Percentiles rank a stretch among this genome's conserved stretches.
Evolutionary conservation across 2,888 invertebrate species (phyloP).

Genomic region (Eulithis testata): DNA sequence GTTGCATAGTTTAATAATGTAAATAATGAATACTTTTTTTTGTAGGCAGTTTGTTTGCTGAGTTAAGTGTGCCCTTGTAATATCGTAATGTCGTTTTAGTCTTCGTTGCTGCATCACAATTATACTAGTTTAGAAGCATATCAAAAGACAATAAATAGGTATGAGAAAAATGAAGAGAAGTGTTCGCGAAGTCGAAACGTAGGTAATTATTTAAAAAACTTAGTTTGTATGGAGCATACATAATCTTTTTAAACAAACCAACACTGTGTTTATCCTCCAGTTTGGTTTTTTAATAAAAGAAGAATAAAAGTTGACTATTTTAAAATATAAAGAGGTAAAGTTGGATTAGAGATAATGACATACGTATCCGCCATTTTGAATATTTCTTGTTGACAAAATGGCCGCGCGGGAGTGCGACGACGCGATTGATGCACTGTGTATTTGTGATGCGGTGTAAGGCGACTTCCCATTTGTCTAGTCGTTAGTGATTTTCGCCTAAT

Average conservation of each 20-base stretch:
- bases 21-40: conserved; percentile 70
- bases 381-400: conserved; percentile 20
- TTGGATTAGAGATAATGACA: conserved; percentile 8
- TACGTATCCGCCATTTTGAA: conserved; percentile 25
- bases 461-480: conserved; percentile 63
- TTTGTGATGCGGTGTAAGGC: conserved; percentile 39
- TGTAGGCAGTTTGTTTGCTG: conserved; percentile 71
- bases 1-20: conserved; percentile 74
- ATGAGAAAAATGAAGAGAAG: conserved; percentile 5
- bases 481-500: conserved; percentile 80
- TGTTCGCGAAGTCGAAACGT: conserved; percentile 7
- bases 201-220: conserved; percentile 4
- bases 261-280: not conserved
- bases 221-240: conserved; percentile 2
- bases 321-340: conserved; percentile 5
- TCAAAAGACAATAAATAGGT: conserved; percentile 31
- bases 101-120: conserved; percentile 53
- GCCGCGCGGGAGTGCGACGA: conserved; percentile 4
- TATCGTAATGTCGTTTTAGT: conserved; percentile 55
- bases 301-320: not conserved
- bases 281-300: conserved; percentile 1
- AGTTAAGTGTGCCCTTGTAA: conserved; percentile 76
- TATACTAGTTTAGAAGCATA: conserved; percentile 26
- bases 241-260: not conserved
- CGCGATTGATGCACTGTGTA: conserved; percentile 18